Conservation (phyloP, 2,113 vertebrate genomes). For the Oxyura jamaicensis region DNA sequence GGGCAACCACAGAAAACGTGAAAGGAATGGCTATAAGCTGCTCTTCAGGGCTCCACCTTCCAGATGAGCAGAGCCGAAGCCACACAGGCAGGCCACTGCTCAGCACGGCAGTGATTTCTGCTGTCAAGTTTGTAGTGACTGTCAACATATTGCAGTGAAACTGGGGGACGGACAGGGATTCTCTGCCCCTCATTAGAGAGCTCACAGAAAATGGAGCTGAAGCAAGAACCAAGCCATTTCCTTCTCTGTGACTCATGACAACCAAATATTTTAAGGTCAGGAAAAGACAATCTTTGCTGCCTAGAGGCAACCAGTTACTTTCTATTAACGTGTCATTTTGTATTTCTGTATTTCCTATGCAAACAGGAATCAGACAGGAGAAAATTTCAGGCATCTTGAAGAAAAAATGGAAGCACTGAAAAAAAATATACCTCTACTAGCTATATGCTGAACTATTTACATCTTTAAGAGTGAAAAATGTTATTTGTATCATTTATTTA, state of each 20-base stretch:
- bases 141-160: not conserved
- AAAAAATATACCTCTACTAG: not conserved
- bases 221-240: not conserved
- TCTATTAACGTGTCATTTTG: not conserved
- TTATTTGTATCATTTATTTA: not conserved
- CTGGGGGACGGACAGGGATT: not conserved
- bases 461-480: not conserved
- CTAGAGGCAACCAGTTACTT: not conserved
- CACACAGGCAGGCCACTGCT: not conserved
- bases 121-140: not conserved
- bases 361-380: not conserved
- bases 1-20: fast-evolving
- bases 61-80: not conserved
- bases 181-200: fast-evolving
- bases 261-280: not conserved
- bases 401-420: not conserved
- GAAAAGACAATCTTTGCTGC: not conserved
- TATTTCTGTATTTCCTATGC: not conserved
- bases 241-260: not conserved
- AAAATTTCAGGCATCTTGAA: not conserved
- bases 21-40: not conserved
- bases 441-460: not conserved
- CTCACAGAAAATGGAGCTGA: fast-evolving
- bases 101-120: fast-evolving
- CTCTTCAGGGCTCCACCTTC: not conserved